Percentiles rank a stretch among this genome's conserved stretches.
These are phyloP conservation scores for Coecobrya sp. DNA, from an alignment of 2,888 invertebrate genomes.

Conservation along the genomic window DNA sequence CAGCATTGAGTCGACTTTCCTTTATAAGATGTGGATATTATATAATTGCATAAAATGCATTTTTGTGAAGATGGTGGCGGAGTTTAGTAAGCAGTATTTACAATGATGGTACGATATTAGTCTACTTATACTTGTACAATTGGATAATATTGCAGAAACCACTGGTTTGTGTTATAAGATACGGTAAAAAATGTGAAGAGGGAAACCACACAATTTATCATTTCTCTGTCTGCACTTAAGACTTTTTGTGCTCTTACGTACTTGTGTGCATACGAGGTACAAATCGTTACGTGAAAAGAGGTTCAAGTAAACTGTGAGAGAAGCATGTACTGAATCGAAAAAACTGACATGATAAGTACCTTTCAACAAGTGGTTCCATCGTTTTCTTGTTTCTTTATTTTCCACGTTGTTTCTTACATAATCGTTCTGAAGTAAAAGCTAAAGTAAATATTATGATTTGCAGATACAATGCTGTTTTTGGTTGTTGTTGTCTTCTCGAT, in stretches of 20 bases:
- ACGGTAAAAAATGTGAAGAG: slow-evolving; percentile 25
- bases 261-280: neutral
- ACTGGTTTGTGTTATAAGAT: slow-evolving; percentile 6
- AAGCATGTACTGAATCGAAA: slow-evolving; percentile 7
- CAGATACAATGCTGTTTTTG: slow-evolving; percentile 24
- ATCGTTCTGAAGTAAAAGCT: slow-evolving; percentile 39
- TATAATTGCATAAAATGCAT: neutral
- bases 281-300: neutral
- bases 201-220: slow-evolving; percentile 45
- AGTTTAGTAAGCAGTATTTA: neutral
- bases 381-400: slow-evolving; percentile 31
- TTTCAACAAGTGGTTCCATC: slow-evolving; percentile 64
- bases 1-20: slow-evolving; percentile 16
- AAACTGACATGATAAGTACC: slow-evolving; percentile 42
- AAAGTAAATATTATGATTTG: slow-evolving; percentile 47
- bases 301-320: neutral
- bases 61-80: neutral
- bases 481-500: neutral
- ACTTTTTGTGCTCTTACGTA: neutral
- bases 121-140: neutral
- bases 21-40: neutral
- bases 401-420: slow-evolving; percentile 41
- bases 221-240: neutral
- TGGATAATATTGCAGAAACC: slow-evolving; percentile 34
- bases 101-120: slow-evolving; percentile 30